phyloP scores from a whole-genome alignment of 2,797 vertebrate species.

The Cacajao melanocephalus region DNA sequence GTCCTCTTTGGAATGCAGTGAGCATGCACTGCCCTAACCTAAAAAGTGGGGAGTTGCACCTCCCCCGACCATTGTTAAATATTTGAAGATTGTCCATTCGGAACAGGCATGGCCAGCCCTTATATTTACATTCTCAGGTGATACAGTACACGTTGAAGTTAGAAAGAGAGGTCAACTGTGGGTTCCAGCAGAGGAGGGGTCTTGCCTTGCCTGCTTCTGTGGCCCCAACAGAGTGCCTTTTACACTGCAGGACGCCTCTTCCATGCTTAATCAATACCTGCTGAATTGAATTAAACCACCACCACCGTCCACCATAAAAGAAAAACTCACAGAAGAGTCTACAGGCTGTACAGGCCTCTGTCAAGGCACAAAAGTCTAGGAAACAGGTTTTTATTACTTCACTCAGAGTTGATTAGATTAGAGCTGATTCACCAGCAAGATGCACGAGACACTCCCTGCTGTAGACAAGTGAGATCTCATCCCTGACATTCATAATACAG shows the following conservation, averaged over 20 bases:
- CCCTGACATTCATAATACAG: accelerated
- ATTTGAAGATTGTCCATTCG: background rate
- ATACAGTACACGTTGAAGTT: background rate
- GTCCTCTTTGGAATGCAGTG: background rate
- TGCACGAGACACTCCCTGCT: background rate
- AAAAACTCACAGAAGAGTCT: background rate
- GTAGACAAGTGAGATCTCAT: background rate
- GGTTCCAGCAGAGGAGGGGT: no score
- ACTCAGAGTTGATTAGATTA: background rate
- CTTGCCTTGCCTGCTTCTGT: background rate
- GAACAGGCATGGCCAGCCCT: background rate
- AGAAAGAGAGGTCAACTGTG: background rate
- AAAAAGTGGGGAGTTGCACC: background rate
- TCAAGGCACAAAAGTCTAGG: background rate
- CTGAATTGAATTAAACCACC: background rate
- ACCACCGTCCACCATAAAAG: background rate
- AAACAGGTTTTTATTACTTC: background rate
- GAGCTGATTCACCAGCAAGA: background rate
- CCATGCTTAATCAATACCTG: background rate
- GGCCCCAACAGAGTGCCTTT: background rate
- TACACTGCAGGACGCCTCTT: background rate
- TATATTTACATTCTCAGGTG: background rate
- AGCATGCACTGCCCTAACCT: background rate
- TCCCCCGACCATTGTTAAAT: background rate
- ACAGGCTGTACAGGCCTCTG: background rate